A percentile compares a stretch with the other conserved stretches of the same genome.
Conservation (phyloP, 1,140 invertebrate species). For the Macrobrachium rosenbergii region DNA sequence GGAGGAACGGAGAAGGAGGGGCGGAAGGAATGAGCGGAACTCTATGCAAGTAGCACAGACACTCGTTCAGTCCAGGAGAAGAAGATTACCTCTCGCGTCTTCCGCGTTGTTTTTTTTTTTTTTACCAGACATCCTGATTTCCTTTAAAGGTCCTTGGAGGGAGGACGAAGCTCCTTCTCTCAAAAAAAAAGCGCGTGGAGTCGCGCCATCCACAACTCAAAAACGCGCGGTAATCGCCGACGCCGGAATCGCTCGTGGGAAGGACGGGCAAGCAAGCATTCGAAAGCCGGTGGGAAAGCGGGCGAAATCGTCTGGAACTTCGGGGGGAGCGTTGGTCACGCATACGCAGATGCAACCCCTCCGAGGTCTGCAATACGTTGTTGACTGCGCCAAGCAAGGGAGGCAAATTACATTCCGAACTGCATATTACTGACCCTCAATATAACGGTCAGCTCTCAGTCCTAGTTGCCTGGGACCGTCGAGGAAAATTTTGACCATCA, state of each 20-base stretch:
- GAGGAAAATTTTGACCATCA: slow-evolving; percentile 31
- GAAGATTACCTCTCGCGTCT: too few relatives aligned
- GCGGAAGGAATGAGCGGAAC: slow-evolving; percentile 19
- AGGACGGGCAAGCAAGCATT: neutral
- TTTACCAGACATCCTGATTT: too few relatives aligned
- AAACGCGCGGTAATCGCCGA: too few relatives aligned
- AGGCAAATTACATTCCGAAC: slow-evolving; percentile 62
- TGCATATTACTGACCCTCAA: slow-evolving; percentile 62
- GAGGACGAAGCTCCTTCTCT: too few relatives aligned
- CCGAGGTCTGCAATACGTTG: slow-evolving; percentile 60
- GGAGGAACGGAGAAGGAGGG: neutral
- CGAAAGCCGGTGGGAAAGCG: neutral
- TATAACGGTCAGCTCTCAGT: slow-evolving; percentile 58
- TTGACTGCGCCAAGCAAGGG: slow-evolving; percentile 62
- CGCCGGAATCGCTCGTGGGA: too few relatives aligned
- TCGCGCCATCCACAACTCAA: too few relatives aligned
- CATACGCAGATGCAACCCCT: slow-evolving; percentile 52
- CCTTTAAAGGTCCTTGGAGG: too few relatives aligned
- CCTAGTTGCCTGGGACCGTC: slow-evolving; percentile 47
- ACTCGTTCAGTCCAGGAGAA: too few relatives aligned
- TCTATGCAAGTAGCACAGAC: slow-evolving; percentile 20
- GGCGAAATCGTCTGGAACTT: slow-evolving; percentile 51
- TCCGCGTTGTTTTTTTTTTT: too few relatives aligned
- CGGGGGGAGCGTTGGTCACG: neutral
- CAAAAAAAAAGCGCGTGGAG: too few relatives aligned